These are phyloP conservation scores for Drosophila funebris DNA, from an alignment of 1,140 invertebrate species.

Conservation along the genomic window DNA sequence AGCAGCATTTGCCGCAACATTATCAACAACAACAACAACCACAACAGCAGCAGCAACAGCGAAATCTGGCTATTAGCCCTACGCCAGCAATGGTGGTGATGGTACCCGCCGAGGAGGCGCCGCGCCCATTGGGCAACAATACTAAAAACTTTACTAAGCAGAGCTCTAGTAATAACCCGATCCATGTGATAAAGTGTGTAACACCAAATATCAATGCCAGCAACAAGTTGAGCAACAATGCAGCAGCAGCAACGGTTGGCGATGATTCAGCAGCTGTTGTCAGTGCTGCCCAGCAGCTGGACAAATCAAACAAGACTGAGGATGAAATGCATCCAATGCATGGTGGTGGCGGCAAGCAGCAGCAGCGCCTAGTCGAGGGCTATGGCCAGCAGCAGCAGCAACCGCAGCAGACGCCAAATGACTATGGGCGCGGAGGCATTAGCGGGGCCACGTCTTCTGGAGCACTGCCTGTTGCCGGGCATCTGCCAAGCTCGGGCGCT, in stretches of 20 bases:
- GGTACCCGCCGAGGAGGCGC: conserved; percentile 24
- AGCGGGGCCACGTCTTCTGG: conserved; percentile 59
- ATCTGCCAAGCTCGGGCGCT: conserved; percentile 53
- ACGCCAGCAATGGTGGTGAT: conserved; percentile 44
- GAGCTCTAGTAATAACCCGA: conserved; percentile 81
- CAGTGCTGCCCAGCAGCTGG: conserved; percentile 55
- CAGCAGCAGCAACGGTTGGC: conserved; percentile 27
- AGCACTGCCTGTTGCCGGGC: conserved; percentile 32
- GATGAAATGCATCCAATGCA: conserved; percentile 75
- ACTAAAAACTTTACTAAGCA: conserved; percentile 78
- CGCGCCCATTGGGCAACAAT: conserved; percentile 57
- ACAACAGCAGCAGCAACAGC: conserved; percentile 47
- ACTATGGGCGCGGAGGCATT: conserved; percentile 84
- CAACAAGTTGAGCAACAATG: conserved; percentile 66
- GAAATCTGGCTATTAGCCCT: conserved; percentile 57
- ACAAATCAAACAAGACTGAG: conserved; percentile 82
- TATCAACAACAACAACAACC: conserved; percentile 37
- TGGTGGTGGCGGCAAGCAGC: conserved; percentile 40
- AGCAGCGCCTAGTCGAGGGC: conserved; percentile 48
- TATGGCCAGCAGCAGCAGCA: conserved; percentile 77
- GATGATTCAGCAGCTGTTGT: conserved; percentile 30
- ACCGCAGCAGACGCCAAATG: conserved; percentile 54
- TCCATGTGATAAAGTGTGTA: conserved; percentile 83
- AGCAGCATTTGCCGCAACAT: conserved; percentile 81
- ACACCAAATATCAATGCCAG: conserved; percentile 82